Conservation (phyloP, 2,113 vertebrate genomes). For the Syngnathoides biaculeatus region DNA sequence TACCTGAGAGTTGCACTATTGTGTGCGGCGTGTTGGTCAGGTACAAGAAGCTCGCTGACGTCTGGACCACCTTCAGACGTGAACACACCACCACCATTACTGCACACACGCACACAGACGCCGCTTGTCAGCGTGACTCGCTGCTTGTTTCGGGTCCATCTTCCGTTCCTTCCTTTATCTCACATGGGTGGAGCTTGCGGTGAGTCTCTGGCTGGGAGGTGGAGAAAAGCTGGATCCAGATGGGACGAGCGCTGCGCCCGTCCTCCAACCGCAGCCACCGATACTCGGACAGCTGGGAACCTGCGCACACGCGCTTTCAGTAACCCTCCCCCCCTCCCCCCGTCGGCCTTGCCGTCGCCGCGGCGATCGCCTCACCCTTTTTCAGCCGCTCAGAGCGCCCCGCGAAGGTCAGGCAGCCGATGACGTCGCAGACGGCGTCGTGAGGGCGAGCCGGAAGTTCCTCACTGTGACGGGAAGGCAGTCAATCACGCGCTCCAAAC, state of each 20-base stretch:
- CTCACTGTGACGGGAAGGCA: slow-evolving; percentile 12
- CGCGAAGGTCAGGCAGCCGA: slow-evolving; percentile 66
- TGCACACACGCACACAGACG: slow-evolving; percentile 30
- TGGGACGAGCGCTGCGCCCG: slow-evolving; percentile 52
- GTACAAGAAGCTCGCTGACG: slow-evolving; percentile 35
- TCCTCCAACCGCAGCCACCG: slow-evolving; percentile 73
- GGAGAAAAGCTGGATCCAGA: slow-evolving; percentile 73
- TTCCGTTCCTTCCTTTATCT: slow-evolving; percentile 2
- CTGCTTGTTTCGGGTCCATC: neutral
- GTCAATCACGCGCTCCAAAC: too few species aligned
- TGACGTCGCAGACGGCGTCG: slow-evolving; percentile 62
- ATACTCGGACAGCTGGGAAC: slow-evolving; percentile 65
- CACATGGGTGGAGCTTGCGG: slow-evolving; percentile 63
- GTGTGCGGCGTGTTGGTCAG: slow-evolving; percentile 60
- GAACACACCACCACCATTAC: slow-evolving; percentile 68
- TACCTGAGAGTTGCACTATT: slow-evolving; percentile 65
- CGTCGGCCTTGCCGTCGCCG: too few species aligned
- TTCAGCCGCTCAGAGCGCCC: slow-evolving; percentile 66
- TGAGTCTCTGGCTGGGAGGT: slow-evolving; percentile 75
- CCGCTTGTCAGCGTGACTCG: neutral
- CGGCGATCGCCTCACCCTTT: slow-evolving; percentile 51
- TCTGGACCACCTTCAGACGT: slow-evolving; percentile 51
- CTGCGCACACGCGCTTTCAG: slow-evolving; percentile 1
- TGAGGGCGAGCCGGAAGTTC: slow-evolving; percentile 45
- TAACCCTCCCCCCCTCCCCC: too few species aligned